These are phyloP conservation scores for Acleris laterana DNA, from an alignment of 2,888 invertebrate species.

Conservation along the genomic window DNA sequence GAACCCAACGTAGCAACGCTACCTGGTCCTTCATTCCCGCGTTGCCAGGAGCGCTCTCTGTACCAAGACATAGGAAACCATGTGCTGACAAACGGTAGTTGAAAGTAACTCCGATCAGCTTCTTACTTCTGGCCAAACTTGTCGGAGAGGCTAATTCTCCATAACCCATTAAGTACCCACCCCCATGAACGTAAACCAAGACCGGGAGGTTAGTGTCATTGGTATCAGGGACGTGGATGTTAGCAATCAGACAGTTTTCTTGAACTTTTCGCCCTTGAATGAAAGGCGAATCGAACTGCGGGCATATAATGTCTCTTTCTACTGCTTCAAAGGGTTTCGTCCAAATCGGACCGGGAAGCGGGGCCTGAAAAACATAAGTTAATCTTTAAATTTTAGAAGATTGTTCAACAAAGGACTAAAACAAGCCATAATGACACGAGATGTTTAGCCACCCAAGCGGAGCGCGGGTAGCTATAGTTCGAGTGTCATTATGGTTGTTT, in stretches of 20 bases:
- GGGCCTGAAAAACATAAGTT: constrained; percentile 13
- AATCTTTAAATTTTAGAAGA: too few relatives aligned
- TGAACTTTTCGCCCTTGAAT: not conserved
- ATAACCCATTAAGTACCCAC: constrained; percentile 35
- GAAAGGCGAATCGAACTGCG: not conserved
- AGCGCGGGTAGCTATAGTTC: too few relatives aligned
- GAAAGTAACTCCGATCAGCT: constrained; percentile 37
- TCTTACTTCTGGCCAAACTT: constrained; percentile 28
- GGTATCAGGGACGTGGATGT: constrained; percentile 36
- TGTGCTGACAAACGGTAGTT: constrained; percentile 39
- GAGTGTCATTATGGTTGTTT: too few relatives aligned
- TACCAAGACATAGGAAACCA: constrained; percentile 40
- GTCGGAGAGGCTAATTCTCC: constrained; percentile 17
- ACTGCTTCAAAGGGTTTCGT: constrained; percentile 24
- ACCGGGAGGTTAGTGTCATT: constrained; percentile 35
- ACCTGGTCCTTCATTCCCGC: constrained; percentile 42
- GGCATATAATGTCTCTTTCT: constrained; percentile 19
- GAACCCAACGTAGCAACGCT: constrained; percentile 38
- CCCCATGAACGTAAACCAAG: constrained; percentile 38
- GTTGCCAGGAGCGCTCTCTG: constrained; percentile 40
- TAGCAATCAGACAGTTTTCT: constrained; percentile 33
- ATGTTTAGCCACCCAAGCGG: too few relatives aligned
- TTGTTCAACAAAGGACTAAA: too few relatives aligned
- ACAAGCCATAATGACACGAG: too few relatives aligned
- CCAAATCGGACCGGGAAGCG: constrained; percentile 31